These are phyloP conservation scores for human DNA, from an alignment of 2,113 vertebrate species.

Conservation along the genomic window DNA sequence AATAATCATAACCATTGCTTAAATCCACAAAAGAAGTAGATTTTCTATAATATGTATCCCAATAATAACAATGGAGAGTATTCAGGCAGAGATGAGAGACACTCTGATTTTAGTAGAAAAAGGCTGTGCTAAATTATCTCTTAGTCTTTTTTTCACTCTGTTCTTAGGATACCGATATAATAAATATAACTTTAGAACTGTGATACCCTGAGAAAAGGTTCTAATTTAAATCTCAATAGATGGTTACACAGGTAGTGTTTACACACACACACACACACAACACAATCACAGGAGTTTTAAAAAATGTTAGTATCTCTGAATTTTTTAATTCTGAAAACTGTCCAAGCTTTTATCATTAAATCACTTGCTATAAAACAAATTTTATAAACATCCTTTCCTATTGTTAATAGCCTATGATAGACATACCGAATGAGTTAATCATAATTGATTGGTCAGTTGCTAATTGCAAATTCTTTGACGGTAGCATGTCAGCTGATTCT, in stretches of 20 bases:
- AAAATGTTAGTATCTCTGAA: neutral
- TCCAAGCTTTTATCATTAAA: neutral
- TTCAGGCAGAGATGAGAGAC: neutral
- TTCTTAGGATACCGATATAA: neutral
- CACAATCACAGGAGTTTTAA: neutral
- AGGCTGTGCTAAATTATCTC: neutral
- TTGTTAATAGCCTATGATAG: neutral
- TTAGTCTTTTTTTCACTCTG: neutral
- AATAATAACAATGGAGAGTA: neutral
- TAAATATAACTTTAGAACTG: constrained; percentile 4
- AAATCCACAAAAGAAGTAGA: neutral
- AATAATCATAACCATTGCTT: constrained; percentile 19
- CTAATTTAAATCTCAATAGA: constrained; percentile 37
- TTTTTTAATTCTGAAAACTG: constrained; percentile 37
- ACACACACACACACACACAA: neutral
- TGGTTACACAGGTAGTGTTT: neutral
- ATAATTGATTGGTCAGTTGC: neutral
- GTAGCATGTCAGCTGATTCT: neutral
- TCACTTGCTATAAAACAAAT: neutral
- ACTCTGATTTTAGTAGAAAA: neutral
- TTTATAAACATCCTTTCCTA: neutral
- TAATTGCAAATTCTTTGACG: neutral
- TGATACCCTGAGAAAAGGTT: neutral
- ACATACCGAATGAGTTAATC: neutral
- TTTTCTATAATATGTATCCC: neutral